Base-by-base conservation (phyloP, 1,140 invertebrate genomes). In the Ceratitis capitata region DNA sequence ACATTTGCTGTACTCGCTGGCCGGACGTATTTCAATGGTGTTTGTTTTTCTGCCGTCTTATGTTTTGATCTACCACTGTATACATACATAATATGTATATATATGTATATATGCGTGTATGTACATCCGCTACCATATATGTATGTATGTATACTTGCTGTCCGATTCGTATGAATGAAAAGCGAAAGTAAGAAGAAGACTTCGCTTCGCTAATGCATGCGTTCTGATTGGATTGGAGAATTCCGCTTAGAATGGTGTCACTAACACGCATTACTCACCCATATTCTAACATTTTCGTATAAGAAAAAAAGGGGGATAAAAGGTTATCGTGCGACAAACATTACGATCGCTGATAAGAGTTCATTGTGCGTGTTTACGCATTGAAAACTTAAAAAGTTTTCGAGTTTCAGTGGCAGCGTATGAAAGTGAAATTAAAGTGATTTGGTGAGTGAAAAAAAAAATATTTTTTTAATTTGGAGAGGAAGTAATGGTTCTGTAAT, bases 291-390 rank as follows among this genome's bases (percentile, higher is more conserved):
- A n/a, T n/a, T n/a, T n/a, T n/a, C n/a, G n/a, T n/a, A n/a, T n/a
- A n/a, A n/a, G n/a, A n/a, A n/a, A n/a, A 42, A 45, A 45, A 29
- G 69, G n/a, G 39, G 69, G 6, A 78, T 83, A 26, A 32, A 32
- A 83, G 82, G 82, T 83, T 83, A 83, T 83, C 82, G 82, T 6
- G 23, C 5, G 49, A 9, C 82, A 51, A 56, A 58, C 49, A 83
- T 83, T 53, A 58, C 9, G 26, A 58, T 19, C 82, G 14, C 82
- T 35, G 82, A 83, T 83, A 83, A 83, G 82, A 39, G 82, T 83
- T 83, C 49, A 32, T 83, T 83, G 49, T 83, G 49, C 49, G n/a
- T 7, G 42, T 19, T 78, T 78, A 78, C 69, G 69, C 69, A 78
- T 78, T 26, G n/a, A 10, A 42, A 78, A 78, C 35, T 45, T 23